phyloP scores from a whole-genome alignment of 2,113 vertebrate species.

The Aphelocoma coerulescens region DNA sequence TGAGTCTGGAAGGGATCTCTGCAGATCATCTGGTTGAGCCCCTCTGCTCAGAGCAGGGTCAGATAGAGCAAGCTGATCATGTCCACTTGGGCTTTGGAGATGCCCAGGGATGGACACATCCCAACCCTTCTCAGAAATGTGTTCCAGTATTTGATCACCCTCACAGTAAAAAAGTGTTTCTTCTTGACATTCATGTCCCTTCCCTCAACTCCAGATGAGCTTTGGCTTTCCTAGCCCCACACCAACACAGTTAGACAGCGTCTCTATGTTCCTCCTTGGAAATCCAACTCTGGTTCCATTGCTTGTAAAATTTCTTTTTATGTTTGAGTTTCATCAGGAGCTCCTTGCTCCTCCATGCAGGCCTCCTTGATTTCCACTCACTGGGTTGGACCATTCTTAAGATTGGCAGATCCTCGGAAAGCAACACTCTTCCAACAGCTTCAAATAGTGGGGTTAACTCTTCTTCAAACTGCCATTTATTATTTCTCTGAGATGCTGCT shows the following conservation, averaged over 20 bases:
- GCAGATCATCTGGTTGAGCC: neutral
- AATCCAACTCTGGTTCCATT: neutral
- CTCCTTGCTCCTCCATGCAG: neutral
- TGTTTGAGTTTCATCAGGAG: neutral
- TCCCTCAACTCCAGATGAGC: neutral
- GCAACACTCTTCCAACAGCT: neutral
- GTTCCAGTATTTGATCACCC: neutral
- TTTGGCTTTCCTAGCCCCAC: neutral
- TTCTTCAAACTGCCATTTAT: neutral
- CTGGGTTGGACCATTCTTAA: neutral
- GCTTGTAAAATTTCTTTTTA: neutral
- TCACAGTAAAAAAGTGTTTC: neutral
- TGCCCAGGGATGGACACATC: neutral
- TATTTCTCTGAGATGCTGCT: neutral
- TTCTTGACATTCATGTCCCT: neutral
- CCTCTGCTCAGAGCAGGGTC: neutral
- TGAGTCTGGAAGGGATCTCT: neutral
- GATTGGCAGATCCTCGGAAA: neutral
- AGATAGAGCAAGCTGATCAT: neutral
- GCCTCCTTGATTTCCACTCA: neutral
- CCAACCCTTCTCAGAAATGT: neutral
- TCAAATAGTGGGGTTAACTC: neutral
- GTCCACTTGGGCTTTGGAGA: neutral
- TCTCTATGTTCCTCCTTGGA: neutral
- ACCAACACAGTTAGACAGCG: neutral